Evolutionary conservation across 2,113 vertebrate species (phyloP).

Genomic region (Micronisus gabar): DNA sequence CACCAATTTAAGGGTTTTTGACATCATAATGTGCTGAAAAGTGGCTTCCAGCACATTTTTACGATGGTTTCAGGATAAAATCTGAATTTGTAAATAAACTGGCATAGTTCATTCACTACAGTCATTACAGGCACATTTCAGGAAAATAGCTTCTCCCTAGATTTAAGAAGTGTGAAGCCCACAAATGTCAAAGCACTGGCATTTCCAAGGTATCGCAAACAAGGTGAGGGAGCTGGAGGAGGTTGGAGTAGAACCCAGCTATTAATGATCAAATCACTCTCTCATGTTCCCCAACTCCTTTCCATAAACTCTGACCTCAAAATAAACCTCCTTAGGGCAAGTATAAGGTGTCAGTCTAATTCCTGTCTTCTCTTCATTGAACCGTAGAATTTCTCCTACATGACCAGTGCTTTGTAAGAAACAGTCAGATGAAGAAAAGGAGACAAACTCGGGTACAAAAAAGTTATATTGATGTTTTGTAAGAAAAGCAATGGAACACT

Average conservation of each 20-base stretch:
- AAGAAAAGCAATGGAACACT: not conserved
- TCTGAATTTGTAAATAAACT: not conserved
- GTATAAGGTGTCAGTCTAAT: not conserved
- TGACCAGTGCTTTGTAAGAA: not conserved
- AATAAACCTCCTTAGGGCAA: not conserved
- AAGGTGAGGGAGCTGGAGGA: not conserved
- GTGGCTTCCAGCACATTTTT: not conserved
- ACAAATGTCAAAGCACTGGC: not conserved
- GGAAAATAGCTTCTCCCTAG: not conserved
- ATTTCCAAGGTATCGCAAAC: not conserved
- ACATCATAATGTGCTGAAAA: not conserved
- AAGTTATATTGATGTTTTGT: rapidly evolving
- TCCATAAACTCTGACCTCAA: not conserved
- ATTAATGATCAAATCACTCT: not conserved
- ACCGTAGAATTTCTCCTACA: not conserved
- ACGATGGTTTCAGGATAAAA: not conserved
- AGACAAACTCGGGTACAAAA: not conserved
- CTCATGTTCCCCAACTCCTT: not conserved
- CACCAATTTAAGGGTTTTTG: not conserved
- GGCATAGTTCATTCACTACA: rapidly evolving
- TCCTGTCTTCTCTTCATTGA: not conserved
- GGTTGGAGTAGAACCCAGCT: rapidly evolving
- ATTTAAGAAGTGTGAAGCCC: not conserved
- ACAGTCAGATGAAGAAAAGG: not conserved
- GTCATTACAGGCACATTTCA: not conserved